Evolutionary conservation across 35 echinoderm and acorn worm genomes (phyloP).

Genomic region (Eucidaris tribuloides): DNA sequence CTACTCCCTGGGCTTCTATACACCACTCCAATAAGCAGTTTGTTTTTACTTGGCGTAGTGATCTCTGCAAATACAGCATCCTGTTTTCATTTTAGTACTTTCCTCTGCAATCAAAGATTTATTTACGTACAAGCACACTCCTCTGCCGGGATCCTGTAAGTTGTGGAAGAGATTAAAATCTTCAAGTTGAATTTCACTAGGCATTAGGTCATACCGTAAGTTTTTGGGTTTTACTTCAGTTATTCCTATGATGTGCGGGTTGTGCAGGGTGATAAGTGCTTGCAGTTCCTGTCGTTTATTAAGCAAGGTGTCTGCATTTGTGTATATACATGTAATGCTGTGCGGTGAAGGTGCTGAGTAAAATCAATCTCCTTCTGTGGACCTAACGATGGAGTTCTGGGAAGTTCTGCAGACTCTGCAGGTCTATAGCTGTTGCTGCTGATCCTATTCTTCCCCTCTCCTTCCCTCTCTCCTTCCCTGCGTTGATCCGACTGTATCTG

Average conservation of each 20-base stretch:
- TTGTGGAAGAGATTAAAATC: background rate
- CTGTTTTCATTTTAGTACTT: background rate
- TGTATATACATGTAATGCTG: conserved; percentile 30
- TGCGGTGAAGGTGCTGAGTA: background rate
- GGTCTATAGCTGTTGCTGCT: background rate
- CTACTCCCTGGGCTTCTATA: background rate
- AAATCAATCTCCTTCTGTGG: background rate
- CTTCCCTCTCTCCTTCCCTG: too few relatives aligned
- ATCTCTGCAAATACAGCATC: conserved; percentile 33
- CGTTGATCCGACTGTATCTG: background rate
- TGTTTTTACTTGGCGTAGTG: background rate
- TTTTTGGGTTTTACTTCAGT: conserved; percentile 27
- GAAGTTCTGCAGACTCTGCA: background rate
- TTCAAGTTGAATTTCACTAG: background rate
- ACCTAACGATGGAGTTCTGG: background rate
- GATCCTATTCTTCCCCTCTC: too few relatives aligned
- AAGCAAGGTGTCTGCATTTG: background rate
- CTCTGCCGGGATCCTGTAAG: background rate
- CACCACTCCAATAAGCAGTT: background rate
- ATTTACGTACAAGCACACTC: background rate
- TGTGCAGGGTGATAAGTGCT: background rate
- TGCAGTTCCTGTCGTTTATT: background rate
- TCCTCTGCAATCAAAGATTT: background rate
- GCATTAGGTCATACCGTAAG: background rate
- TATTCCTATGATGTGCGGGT: conserved; percentile 7